These are phyloP conservation scores for Ptychoptera contaminata DNA, from an alignment of 2,888 invertebrate genomes.

Conservation along the genomic window DNA sequence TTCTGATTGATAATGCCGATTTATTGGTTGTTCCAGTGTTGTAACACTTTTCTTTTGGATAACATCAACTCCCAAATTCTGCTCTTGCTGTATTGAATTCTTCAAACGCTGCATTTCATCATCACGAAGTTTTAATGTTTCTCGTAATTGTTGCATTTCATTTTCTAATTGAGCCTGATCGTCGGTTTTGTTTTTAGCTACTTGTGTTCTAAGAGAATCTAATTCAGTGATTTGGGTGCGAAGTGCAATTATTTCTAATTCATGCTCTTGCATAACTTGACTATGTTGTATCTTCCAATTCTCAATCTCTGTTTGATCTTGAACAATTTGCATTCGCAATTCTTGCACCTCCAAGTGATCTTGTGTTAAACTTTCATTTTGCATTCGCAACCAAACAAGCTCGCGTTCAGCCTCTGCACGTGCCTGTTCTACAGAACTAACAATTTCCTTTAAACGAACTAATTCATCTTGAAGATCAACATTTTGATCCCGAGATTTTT, in stretches of 20 bases:
- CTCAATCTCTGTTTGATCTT: slow-evolving; percentile 31
- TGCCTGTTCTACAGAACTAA: slow-evolving; percentile 21
- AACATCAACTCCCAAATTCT: too few relatives aligned
- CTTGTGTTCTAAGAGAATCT: slow-evolving; percentile 25
- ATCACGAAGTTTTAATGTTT: slow-evolving; percentile 35
- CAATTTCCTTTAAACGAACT: slow-evolving; percentile 20
- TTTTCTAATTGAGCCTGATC: slow-evolving; percentile 31
- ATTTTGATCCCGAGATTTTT: slow-evolving; percentile 40
- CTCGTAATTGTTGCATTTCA: slow-evolving; percentile 41
- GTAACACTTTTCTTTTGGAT: too few relatives aligned
- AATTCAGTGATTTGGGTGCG: slow-evolving; percentile 25
- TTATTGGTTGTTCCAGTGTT: too few relatives aligned
- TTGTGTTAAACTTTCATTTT: slow-evolving; percentile 26
- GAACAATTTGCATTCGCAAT: slow-evolving; percentile 27
- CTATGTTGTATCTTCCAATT: slow-evolving; percentile 27
- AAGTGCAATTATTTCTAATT: slow-evolving; percentile 24
- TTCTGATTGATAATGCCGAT: too few relatives aligned
- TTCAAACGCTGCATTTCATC: slow-evolving; percentile 5
- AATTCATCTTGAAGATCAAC: slow-evolving; percentile 38
- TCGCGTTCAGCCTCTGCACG: slow-evolving; percentile 23
- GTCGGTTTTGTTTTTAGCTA: slow-evolving; percentile 30
- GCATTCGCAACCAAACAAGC: slow-evolving; percentile 22
- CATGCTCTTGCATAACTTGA: slow-evolving; percentile 22
- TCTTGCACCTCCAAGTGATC: slow-evolving; percentile 27
- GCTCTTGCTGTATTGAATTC: neutral